Evolutionary conservation across 2,797 vertebrate genomes (phyloP).

Genomic region (Carduelis carduelis): DNA sequence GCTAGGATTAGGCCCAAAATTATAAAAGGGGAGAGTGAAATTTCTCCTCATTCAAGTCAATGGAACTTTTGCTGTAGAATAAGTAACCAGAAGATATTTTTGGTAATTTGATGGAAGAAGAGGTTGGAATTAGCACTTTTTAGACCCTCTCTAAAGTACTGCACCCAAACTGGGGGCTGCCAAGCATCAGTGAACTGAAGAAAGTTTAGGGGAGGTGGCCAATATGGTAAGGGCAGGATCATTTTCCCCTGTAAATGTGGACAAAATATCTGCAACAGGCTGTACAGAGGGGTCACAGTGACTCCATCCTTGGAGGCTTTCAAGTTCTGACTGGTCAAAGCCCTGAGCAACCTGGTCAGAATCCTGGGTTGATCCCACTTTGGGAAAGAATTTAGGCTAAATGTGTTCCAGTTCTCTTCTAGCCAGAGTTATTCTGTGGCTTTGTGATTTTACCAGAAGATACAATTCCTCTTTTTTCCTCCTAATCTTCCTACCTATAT

Average conservation of each 20-base stretch:
- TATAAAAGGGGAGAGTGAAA: background rate
- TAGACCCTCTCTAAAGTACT: background rate
- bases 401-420: background rate
- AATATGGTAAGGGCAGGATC: background rate
- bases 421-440: background rate
- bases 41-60: rapidly evolving
- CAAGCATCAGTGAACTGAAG: background rate
- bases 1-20: background rate
- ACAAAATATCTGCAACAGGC: background rate
- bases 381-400: background rate
- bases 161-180: background rate
- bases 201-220: background rate
- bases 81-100: background rate
- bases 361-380: background rate
- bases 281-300: background rate
- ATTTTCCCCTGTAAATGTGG: background rate
- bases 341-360: background rate
- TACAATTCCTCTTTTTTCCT: background rate
- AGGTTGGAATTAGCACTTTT: background rate
- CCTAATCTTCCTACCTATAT: background rate
- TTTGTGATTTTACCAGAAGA: background rate
- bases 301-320: background rate
- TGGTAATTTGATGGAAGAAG: background rate
- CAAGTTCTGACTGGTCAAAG: background rate
- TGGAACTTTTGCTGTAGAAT: background rate